These are phyloP conservation scores for Manis crassicaudata DNA, from an alignment of 2,797 vertebrate species.

Conservation along the genomic window DNA sequence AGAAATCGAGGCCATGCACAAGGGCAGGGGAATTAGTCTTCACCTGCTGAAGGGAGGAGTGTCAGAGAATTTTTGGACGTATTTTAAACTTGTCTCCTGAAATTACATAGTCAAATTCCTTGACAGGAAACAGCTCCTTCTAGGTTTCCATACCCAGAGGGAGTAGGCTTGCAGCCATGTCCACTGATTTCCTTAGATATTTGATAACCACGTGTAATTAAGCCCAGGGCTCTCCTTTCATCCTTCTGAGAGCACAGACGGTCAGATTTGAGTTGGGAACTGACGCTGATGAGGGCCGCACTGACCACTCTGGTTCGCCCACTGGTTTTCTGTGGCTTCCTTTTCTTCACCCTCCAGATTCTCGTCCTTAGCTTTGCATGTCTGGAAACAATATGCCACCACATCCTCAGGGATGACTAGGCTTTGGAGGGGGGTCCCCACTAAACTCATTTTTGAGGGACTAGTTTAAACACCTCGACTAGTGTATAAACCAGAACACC, in stretches of 20 bases:
- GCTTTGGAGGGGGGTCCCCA: too few relatives aligned
- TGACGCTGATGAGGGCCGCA: not conserved
- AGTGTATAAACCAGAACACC: not conserved
- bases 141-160: not conserved
- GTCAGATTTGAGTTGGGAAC: not conserved
- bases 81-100: not conserved
- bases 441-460: not conserved
- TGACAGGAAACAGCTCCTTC: not conserved
- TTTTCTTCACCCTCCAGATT: not conserved
- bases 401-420: not conserved
- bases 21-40: not conserved
- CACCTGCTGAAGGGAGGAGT: not conserved
- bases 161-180: not conserved
- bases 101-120: not conserved
- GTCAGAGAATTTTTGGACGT: not conserved
- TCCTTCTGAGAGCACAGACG: not conserved
- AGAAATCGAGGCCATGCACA: not conserved
- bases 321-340: not conserved
- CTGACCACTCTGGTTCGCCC: not conserved
- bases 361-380: not conserved
- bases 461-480: not conserved
- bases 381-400: not conserved
- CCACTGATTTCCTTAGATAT: not conserved
- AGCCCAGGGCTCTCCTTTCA: not conserved
- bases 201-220: not conserved